Conservation (phyloP, 2,797 vertebrate species). For the Macropodus opercularis region DNA sequence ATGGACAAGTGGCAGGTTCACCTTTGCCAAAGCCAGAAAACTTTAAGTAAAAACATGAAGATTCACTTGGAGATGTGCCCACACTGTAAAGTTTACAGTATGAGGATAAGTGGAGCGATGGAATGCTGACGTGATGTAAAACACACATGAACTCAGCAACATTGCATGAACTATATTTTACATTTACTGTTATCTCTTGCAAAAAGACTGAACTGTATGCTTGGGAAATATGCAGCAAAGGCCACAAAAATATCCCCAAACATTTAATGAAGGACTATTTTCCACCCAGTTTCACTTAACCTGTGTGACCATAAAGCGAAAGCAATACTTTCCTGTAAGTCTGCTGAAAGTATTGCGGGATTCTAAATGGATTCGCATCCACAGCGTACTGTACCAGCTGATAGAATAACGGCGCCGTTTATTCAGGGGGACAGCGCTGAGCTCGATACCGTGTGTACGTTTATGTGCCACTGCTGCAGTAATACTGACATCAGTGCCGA, state of each 20-base stretch:
- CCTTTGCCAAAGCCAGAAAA: conserved; percentile 61
- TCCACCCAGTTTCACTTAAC: conserved; percentile 65
- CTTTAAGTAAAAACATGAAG: conserved; percentile 66
- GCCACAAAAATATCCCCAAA: conserved; percentile 24
- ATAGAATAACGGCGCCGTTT: conserved; percentile 75
- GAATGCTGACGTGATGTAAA: conserved; percentile 32
- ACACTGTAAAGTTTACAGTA: conserved; percentile 65
- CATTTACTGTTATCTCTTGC: accelerated
- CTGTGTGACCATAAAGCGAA: conserved; percentile 64
- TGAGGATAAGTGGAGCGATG: conserved; percentile 42
- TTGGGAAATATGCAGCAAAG: conserved; percentile 15
- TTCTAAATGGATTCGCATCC: conserved; percentile 75
- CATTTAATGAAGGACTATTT: conserved; percentile 52
- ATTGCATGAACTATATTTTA: neutral
- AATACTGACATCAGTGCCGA: conserved; percentile 75
- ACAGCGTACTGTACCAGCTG: conserved; percentile 60
- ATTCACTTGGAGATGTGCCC: conserved; percentile 65
- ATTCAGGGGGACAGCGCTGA: conserved; percentile 72
- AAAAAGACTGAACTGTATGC: conserved; percentile 7
- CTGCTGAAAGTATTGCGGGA: conserved; percentile 56
- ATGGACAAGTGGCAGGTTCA: conserved; percentile 73
- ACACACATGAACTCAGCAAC: neutral
- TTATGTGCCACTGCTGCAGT: conserved; percentile 39
- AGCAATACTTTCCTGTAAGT: conserved; percentile 50
- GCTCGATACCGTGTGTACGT: conserved; percentile 54